phyloP scores from a whole-genome alignment of 2,888 invertebrate genomes.

The Ochropleura plecta region DNA sequence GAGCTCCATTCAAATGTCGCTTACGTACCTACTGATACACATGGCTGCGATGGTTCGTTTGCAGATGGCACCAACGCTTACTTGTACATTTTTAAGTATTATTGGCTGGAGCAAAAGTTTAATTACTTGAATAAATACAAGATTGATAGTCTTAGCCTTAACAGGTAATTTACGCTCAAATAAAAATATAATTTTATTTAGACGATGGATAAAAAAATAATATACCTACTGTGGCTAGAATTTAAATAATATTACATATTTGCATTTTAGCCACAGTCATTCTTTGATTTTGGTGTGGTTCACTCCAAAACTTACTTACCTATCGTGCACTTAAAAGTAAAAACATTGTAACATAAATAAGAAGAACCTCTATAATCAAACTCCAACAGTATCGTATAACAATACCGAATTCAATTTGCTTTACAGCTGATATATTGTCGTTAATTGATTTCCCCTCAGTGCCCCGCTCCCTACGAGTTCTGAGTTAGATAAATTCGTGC shows the following conservation, averaged over 20 bases:
- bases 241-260: background rate
- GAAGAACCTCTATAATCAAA: slow-evolving; percentile 51
- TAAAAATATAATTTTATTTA: background rate
- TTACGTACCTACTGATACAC: slow-evolving; percentile 71
- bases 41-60: slow-evolving; percentile 52
- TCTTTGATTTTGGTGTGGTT: background rate
- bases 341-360: slow-evolving; percentile 44
- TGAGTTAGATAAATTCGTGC: slow-evolving; percentile 88
- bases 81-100: slow-evolving; percentile 17
- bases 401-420: slow-evolving; percentile 79
- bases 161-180: background rate
- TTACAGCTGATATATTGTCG: slow-evolving; percentile 82
- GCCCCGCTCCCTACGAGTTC: slow-evolving; percentile 78
- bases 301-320: slow-evolving; percentile 5
- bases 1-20: slow-evolving; percentile 80
- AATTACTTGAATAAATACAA: background rate
- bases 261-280: background rate
- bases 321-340: slow-evolving; percentile 40
- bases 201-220: background rate
- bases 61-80: slow-evolving; percentile 23
- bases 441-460: slow-evolving; percentile 88
- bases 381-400: slow-evolving; percentile 80
- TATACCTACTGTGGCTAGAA: no score
- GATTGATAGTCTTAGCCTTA: no score
- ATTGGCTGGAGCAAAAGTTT: background rate